Evolutionary conservation across 2,888 invertebrate species (phyloP).

Genomic region (Morinoia aosen): DNA sequence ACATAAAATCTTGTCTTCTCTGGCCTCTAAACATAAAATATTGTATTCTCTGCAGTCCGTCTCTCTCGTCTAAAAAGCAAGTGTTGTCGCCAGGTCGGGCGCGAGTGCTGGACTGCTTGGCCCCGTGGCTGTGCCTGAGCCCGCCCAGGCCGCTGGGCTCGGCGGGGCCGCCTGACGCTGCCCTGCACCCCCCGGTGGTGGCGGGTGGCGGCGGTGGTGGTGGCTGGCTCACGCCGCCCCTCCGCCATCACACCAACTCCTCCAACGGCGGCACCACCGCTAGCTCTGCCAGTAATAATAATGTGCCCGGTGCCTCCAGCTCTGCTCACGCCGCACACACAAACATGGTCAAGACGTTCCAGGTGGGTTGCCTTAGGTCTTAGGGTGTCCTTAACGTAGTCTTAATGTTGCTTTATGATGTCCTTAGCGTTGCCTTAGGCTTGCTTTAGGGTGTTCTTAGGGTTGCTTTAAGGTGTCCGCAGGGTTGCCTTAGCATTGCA

Average conservation of each 20-base stretch:
- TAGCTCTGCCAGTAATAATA: constrained; percentile 14
- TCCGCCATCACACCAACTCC: constrained; percentile 59
- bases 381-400: background rate
- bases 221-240: constrained; percentile 53
- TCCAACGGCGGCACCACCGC: constrained; percentile 62
- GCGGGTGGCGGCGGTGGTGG: constrained; percentile 31
- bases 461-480: no score
- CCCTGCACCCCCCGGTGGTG: constrained; percentile 54
- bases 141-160: constrained; percentile 65
- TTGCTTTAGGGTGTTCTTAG: no score
- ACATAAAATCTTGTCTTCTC: no score
- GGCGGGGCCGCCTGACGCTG: constrained; percentile 64
- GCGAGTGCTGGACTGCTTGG: constrained; percentile 68
- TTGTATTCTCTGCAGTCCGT: no score
- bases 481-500: no score
- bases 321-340: constrained; percentile 57
- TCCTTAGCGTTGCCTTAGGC: no score
- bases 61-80: background rate
- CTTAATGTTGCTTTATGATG: no score
- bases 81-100: constrained; percentile 59
- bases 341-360: constrained; percentile 67
- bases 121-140: constrained; percentile 67
- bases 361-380: constrained; percentile 54
- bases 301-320: constrained; percentile 30
- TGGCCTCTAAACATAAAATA: no score